Evolutionary conservation across 2,113 vertebrate species (phyloP).

Genomic region (Chrysochloris asiatica): DNA sequence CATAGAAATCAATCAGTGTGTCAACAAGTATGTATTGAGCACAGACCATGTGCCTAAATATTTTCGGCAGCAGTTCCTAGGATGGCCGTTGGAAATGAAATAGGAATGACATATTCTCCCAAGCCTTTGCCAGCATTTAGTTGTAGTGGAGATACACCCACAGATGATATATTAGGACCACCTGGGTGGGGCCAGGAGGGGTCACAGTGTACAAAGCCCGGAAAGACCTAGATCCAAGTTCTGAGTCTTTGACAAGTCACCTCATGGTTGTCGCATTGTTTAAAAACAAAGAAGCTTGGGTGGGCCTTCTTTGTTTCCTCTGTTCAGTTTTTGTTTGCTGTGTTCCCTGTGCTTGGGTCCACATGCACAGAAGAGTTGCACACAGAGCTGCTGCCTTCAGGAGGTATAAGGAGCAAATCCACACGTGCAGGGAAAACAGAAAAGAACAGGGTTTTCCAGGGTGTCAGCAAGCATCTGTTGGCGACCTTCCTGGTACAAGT

Average conservation of each 20-base stretch:
- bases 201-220: not conserved
- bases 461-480: not conserved
- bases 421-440: not conserved
- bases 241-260: not conserved
- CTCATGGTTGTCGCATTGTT: not conserved
- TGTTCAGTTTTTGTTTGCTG: not conserved
- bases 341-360: not conserved
- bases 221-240: not conserved
- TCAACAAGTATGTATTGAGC: not conserved
- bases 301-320: not conserved
- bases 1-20: accelerated
- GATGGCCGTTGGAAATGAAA: not conserved
- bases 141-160: too few relatives aligned
- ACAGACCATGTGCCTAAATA: accelerated
- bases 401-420: not conserved
- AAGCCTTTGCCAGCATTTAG: not conserved
- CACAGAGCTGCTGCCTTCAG: not conserved
- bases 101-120: too few relatives aligned
- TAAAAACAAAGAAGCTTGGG: not conserved
- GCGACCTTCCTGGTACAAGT: not conserved
- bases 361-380: not conserved
- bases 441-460: not conserved
- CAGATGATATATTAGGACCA: accelerated
- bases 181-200: accelerated
- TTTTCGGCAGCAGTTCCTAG: not conserved